These are phyloP conservation scores for Urocyon cinereoargenteus DNA, from an alignment of 2,797 vertebrate genomes.

Conservation along the genomic window DNA sequence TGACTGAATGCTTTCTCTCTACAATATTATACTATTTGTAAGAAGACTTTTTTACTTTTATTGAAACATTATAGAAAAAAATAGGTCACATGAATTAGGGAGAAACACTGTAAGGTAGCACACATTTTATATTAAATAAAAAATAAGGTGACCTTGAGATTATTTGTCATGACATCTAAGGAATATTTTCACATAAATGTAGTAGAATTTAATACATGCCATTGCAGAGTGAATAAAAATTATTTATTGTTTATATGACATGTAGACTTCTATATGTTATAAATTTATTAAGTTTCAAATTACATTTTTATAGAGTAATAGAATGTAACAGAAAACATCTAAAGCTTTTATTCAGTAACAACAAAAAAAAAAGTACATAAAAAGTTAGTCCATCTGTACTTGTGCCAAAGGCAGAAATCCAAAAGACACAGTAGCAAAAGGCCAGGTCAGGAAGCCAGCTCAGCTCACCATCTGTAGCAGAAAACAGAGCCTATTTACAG, in stretches of 20 bases:
- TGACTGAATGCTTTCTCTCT: background rate
- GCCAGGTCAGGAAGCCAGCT: background rate
- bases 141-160: conserved; percentile 19
- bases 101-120: background rate
- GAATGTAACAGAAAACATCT: background rate
- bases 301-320: background rate
- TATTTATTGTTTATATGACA: background rate
- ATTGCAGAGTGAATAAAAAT: background rate
- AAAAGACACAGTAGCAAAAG: background rate
- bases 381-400: background rate
- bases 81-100: background rate
- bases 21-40: background rate
- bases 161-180: background rate
- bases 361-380: background rate
- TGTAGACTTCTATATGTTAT: background rate
- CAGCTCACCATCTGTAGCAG: background rate
- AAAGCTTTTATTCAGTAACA: background rate
- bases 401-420: background rate
- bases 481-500: background rate
- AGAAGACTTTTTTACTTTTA: background rate
- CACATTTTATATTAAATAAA: conserved; percentile 1
- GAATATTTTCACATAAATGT: conserved; percentile 26
- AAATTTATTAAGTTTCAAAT: background rate
- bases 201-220: background rate
- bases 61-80: background rate